Percentiles rank a stretch among this genome's conserved stretches.
Conservation (phyloP, 53 echinoderm and acorn worm genomes). For the Holothuria scabra region DNA sequence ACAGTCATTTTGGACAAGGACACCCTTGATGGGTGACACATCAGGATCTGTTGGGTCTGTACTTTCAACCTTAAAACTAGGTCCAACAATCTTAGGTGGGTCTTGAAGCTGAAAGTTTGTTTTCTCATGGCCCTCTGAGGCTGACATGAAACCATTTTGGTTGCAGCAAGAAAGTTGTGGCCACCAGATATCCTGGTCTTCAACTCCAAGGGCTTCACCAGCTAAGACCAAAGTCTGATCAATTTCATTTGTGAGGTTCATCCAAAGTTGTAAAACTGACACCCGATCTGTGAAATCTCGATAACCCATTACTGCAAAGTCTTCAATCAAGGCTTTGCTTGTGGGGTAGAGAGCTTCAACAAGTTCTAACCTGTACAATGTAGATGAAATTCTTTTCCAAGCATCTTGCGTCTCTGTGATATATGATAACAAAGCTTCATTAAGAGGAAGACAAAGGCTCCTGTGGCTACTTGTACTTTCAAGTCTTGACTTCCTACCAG, state of each 20-base stretch:
- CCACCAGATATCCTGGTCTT: slow-evolving; percentile 84
- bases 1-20: not conserved
- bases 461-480: slow-evolving; percentile 23
- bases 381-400: slow-evolving; percentile 64
- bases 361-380: slow-evolving; percentile 74
- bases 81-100: slow-evolving; percentile 9
- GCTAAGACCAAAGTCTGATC: slow-evolving; percentile 79
- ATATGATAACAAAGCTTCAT: slow-evolving; percentile 74
- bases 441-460: slow-evolving; percentile 79
- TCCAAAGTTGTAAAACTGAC: slow-evolving; percentile 79
- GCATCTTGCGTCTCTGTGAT: slow-evolving; percentile 72
- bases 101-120: not conserved
- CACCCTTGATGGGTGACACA: slow-evolving; percentile 30
- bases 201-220: slow-evolving; percentile 74
- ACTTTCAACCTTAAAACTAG: not conserved
- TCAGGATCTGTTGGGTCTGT: not conserved
- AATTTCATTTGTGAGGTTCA: slow-evolving; percentile 89
- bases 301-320: slow-evolving; percentile 61
- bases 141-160: not conserved
- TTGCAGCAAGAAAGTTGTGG: slow-evolving; percentile 62
- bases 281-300: slow-evolving; percentile 67
- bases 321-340: slow-evolving; percentile 72
- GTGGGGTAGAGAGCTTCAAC: slow-evolving; percentile 76
- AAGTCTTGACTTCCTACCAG: not conserved
- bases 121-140: not conserved